phyloP scores from a whole-genome alignment of 2,797 vertebrate species.

The Gadopsis marmoratus region DNA sequence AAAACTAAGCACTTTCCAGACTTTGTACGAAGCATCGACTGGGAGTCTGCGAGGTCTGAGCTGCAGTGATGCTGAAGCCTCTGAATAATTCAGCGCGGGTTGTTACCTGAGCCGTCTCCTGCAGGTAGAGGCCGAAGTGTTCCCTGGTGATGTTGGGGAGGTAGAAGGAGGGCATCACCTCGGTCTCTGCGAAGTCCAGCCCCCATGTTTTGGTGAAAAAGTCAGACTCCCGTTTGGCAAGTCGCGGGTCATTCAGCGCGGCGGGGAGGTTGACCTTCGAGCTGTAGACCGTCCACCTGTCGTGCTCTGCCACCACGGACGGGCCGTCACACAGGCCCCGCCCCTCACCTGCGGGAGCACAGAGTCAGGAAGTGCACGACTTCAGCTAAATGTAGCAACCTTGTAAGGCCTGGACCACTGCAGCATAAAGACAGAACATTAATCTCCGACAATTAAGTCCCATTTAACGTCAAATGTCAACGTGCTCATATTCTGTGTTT shows the following conservation, averaged over 20 bases:
- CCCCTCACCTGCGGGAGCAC: constrained; percentile 83
- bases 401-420: too few relatives aligned
- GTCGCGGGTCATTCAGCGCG: constrained; percentile 96
- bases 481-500: not conserved
- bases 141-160: constrained; percentile 95
- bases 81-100: constrained; percentile 12
- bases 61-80: not conserved
- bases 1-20: too few relatives aligned
- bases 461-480: not conserved
- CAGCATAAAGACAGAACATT: not conserved
- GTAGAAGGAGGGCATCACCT: constrained; percentile 94
- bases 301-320: constrained; percentile 94
- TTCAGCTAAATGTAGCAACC: too few relatives aligned
- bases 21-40: not conserved
- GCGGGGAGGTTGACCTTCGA: constrained; percentile 99
- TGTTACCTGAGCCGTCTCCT: constrained; percentile 92
- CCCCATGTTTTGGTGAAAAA: constrained; percentile 99
- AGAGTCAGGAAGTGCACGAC: not conserved
- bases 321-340: constrained; percentile 90
- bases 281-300: constrained; percentile 97
- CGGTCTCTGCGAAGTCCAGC: constrained; percentile 94
- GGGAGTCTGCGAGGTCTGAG: constrained; percentile 1
- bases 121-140: constrained; percentile 91
- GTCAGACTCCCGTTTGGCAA: constrained; percentile 97
- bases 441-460: not conserved